Evolutionary conservation across 1,140 invertebrate genomes (phyloP).

Genomic region (Vanessa atalanta): DNA sequence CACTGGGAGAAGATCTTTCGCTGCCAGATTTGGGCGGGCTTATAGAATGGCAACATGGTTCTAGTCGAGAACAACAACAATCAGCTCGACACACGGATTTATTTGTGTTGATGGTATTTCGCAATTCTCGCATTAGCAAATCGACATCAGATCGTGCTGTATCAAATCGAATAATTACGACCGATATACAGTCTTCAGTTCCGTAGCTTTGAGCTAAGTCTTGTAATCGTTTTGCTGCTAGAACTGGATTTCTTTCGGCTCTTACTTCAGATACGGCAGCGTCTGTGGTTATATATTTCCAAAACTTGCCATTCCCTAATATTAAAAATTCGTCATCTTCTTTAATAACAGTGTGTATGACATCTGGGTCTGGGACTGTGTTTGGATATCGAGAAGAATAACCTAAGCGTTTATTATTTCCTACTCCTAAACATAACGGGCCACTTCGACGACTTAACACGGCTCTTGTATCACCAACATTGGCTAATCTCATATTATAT

Average conservation of each 20-base stretch:
- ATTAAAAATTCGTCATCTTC: constrained; percentile 92
- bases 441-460: constrained; percentile 85
- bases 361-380: constrained; percentile 87
- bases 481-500: constrained; percentile 86
- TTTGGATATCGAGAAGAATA: constrained; percentile 84
- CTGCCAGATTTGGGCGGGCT: constrained; percentile 78
- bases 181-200: constrained; percentile 89
- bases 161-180: constrained; percentile 87
- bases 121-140: constrained; percentile 87
- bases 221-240: constrained; percentile 90
- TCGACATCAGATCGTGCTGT: constrained; percentile 85
- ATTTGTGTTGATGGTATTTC: constrained; percentile 83
- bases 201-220: constrained; percentile 92
- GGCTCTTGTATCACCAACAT: constrained; percentile 86
- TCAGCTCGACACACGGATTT: constrained; percentile 82
- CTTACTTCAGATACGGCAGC: constrained; percentile 88
- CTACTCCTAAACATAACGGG: constrained; percentile 81
- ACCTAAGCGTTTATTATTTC: constrained; percentile 83
- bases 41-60: constrained; percentile 83
- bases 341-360: constrained; percentile 87
- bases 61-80: constrained; percentile 84
- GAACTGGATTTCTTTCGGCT: constrained; percentile 86
- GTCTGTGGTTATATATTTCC: constrained; percentile 88
- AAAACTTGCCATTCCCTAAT: constrained; percentile 88
- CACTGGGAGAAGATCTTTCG: constrained; percentile 90